These are phyloP conservation scores for Enteromius viviparus DNA, from an alignment of 2,797 vertebrate species.

Conservation along the genomic window DNA sequence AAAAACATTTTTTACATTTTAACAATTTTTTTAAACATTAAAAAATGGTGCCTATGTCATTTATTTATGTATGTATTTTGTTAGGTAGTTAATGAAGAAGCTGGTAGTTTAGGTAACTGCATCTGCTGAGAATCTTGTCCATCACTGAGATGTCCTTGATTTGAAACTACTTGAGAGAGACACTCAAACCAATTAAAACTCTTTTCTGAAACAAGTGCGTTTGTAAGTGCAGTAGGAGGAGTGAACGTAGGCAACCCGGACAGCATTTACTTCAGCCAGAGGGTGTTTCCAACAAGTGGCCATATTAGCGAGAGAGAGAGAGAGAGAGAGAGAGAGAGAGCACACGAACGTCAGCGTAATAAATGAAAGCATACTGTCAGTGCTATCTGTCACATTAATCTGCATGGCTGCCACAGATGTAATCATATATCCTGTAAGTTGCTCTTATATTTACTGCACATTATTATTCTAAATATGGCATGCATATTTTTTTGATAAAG, in stretches of 20 bases:
- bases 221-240: slow-evolving; percentile 23
- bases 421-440: slow-evolving; percentile 75
- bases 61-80: too few species aligned
- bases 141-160: not conserved
- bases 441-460: not conserved
- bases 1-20: too few species aligned
- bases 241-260: slow-evolving; percentile 17
- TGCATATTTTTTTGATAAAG: not conserved
- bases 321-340: slow-evolving; percentile 9
- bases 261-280: slow-evolving; percentile 70
- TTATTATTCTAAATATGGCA: not conserved
- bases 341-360: not conserved
- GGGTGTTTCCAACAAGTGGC: slow-evolving; percentile 88
- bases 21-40: too few species aligned
- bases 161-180: slow-evolving; percentile 1
- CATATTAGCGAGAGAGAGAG: slow-evolving; percentile 75
- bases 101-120: too few species aligned
- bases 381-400: slow-evolving; percentile 49
- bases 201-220: not conserved
- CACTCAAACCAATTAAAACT: not conserved
- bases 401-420: slow-evolving; percentile 78
- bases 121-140: not conserved
- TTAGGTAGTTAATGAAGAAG: not conserved
- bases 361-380: not conserved
- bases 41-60: not conserved